phyloP scores from a whole-genome alignment of 2,888 invertebrate genomes.

The Leptinotarsa haldemani region DNA sequence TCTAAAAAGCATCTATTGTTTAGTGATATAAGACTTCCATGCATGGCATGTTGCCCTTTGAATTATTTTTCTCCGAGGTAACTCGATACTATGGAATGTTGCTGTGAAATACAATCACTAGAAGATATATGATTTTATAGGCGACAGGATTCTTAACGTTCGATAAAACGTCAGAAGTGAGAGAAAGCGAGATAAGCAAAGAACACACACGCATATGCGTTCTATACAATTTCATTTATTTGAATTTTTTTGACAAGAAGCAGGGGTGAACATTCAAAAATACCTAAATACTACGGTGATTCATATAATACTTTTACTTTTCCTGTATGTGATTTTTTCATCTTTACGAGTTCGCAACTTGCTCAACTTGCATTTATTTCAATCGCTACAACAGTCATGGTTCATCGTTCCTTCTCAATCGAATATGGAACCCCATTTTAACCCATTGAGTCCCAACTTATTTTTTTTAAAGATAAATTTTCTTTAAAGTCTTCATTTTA shows the following conservation, averaged over 20 bases:
- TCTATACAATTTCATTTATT: neutral
- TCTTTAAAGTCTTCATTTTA: too few species aligned
- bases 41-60: conserved; percentile 40
- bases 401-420: too few species aligned
- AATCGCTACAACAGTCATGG: too few species aligned
- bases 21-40: conserved; percentile 29
- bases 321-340: too few species aligned
- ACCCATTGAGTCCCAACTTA: too few species aligned
- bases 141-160: conserved; percentile 24
- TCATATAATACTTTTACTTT: too few species aligned
- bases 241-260: neutral
- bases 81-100: conserved; percentile 45
- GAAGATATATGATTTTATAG: conserved; percentile 48
- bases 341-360: too few species aligned
- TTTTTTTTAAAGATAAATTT: too few species aligned
- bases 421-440: too few species aligned
- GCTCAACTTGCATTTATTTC: too few species aligned
- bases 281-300: too few species aligned
- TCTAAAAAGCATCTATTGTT: conserved; percentile 30
- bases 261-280: too few species aligned
- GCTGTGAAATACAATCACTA: conserved; percentile 46
- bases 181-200: neutral
- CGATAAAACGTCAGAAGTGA: conserved; percentile 1
- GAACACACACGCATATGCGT: neutral
- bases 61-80: conserved; percentile 46